phyloP scores from a whole-genome alignment of 2,113 vertebrate genomes.

The Emberiza fucata region DNA sequence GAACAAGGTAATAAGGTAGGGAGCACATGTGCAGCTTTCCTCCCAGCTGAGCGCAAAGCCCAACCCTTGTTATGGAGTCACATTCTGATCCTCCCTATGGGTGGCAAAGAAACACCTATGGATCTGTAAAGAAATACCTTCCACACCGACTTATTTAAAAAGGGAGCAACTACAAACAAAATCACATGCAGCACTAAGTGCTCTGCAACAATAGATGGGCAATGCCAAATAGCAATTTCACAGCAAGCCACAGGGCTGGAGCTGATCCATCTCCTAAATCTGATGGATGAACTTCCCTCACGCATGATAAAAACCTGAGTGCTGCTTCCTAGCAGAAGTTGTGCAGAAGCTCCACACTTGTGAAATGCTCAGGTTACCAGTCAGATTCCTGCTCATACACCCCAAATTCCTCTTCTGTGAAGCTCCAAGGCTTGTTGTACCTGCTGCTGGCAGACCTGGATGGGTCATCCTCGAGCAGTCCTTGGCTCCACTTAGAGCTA shows the following conservation, averaged over 20 bases:
- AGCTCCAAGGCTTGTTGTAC: background rate
- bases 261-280: background rate
- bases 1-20: accelerated
- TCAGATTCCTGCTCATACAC: background rate
- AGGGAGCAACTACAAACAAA: background rate
- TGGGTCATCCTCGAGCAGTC: accelerated
- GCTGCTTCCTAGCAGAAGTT: background rate
- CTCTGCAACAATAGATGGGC: background rate
- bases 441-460: background rate
- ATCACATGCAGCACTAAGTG: background rate
- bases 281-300: background rate
- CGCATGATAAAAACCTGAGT: background rate
- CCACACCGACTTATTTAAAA: background rate
- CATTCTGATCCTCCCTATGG: background rate
- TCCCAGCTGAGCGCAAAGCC: background rate
- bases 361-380: background rate
- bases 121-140: background rate
- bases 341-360: background rate
- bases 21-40: accelerated
- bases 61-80: background rate
- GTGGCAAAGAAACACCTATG: background rate
- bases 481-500: background rate
- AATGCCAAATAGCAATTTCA: background rate
- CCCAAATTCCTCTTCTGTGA: background rate
- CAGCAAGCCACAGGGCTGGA: background rate